A percentile compares a stretch with the other conserved stretches of the same genome.
phyloP scores from a whole-genome alignment of 2,113 vertebrate species.

The Paradisaea rubra region DNA sequence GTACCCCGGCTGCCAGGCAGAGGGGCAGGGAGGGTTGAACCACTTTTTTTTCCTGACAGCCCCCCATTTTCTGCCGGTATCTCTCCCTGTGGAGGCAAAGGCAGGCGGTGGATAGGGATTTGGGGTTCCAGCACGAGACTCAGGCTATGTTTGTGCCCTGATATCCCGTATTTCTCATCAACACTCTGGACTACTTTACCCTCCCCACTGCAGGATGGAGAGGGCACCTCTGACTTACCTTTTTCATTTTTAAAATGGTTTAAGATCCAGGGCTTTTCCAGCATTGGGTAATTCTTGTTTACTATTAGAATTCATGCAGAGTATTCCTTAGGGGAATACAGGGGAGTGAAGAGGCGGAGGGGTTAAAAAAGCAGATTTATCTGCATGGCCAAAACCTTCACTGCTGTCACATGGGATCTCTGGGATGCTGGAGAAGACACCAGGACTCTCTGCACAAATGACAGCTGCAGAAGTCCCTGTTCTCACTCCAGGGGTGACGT shows the following conservation, averaged over 20 bases:
- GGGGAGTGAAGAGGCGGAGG: background rate
- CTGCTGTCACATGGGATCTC: background rate
- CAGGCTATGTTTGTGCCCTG: background rate
- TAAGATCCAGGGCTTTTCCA: background rate
- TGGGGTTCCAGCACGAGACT: background rate
- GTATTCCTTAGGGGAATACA: background rate
- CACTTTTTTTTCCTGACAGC: background rate
- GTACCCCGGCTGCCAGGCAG: background rate
- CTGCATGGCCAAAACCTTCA: background rate
- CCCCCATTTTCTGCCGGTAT: background rate
- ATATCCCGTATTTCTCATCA: background rate
- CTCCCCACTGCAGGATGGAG: background rate
- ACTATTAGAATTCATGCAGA: background rate
- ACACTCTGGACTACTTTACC: background rate
- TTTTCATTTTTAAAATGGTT: background rate
- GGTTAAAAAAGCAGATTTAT: background rate
- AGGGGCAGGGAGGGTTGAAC: background rate
- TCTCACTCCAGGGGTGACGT: background rate
- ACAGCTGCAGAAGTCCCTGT: background rate
- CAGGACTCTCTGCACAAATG: background rate
- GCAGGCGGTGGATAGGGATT: fast-evolving
- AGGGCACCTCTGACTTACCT: background rate
- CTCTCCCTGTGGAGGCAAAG: background rate
- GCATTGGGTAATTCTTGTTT: background rate
- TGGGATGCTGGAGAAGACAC: background rate